Evolutionary conservation across 2,888 invertebrate species (phyloP), one percentile per base, ranked within the genome.

Genomic region (Eurytoma californica): DNA sequence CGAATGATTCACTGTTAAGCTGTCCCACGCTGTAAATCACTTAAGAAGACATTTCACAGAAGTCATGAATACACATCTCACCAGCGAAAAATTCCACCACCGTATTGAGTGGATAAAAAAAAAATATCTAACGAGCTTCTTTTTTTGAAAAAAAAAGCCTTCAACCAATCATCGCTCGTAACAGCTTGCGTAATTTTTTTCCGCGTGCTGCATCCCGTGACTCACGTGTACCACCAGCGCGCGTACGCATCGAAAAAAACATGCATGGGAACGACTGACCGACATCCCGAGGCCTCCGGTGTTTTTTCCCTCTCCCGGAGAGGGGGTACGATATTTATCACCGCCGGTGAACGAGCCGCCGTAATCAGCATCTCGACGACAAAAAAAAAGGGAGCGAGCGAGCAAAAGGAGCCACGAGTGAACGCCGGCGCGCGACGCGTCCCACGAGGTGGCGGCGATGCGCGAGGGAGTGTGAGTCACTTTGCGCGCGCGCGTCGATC

Each of bases 391-490:
- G 18, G 28, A 14, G 14, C 14, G 18, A 55, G 28, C 53, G 55
- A 57, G 49, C 14, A 28, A 30, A 28, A 28, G 13, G n/a, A 58
- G 20, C 12, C 2, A 24, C 58, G 66, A 78, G 78, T 70, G 79
- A 79, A 79, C 74, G 57, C 14, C 9, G 28, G 70, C 69, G 55
- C 66, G 67, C 68, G 79, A 76, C 67, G 76, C 76, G 72, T 80
- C 79, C 76, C 79, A 80, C 79, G 79, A 20, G 24, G 49, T n/a
- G 60, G 14, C 14, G 20, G 9, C 39, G n/a, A 61, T 55, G 24
- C 18, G 18, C 16, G 30, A 16, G 18, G 13, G 3, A 49, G 66
- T 16, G 24, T 77, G 76, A 77, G 57, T 77, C 76, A 77, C 58
- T 49, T 61, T 28, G 13, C 18, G 60, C 61, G 20, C 57, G 18